Conservation (phyloP, 2,888 invertebrate genomes). For the Bellardia bayeri region DNA sequence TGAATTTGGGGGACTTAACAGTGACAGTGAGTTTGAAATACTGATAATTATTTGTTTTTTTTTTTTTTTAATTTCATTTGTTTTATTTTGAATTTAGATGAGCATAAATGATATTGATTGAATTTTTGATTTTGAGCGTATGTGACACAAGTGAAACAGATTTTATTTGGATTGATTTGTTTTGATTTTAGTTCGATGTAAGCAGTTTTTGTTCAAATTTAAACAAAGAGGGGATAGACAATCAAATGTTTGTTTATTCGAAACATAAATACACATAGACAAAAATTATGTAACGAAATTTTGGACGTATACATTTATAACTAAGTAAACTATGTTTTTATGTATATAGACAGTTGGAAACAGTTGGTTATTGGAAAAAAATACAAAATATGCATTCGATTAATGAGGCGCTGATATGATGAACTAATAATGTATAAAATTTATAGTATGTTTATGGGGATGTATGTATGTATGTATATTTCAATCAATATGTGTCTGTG, state of each 20-base stretch:
- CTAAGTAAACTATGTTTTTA: constrained; percentile 33
- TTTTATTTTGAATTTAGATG: constrained; percentile 60
- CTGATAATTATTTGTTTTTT: constrained; percentile 25
- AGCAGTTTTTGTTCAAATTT: constrained; percentile 52
- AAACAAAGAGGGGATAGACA: constrained; percentile 48
- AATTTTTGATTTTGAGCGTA: constrained; percentile 60
- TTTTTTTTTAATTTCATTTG: constrained; percentile 40
- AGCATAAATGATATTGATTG: constrained; percentile 56
- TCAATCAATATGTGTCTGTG: constrained; percentile 5
- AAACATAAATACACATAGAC: constrained; percentile 48
- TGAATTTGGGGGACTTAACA: constrained; percentile 72
- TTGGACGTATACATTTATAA: constrained; percentile 44
- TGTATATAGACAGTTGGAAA: constrained; percentile 17
- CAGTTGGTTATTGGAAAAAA: constrained; percentile 45
- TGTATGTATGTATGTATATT: constrained; percentile 10
- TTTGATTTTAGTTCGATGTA: constrained; percentile 63
- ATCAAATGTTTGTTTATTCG: constrained; percentile 43
- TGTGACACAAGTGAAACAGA: constrained; percentile 69
- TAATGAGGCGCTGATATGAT: constrained; percentile 64
- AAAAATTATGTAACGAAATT: constrained; percentile 40
- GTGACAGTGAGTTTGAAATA: constrained; percentile 67
- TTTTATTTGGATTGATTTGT: constrained; percentile 52
- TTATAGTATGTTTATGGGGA: neutral
- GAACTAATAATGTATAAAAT: constrained; percentile 35
- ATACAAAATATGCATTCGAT: constrained; percentile 57